phyloP scores from a whole-genome alignment of 2,797 vertebrate species.

The Picus viridis region DNA sequence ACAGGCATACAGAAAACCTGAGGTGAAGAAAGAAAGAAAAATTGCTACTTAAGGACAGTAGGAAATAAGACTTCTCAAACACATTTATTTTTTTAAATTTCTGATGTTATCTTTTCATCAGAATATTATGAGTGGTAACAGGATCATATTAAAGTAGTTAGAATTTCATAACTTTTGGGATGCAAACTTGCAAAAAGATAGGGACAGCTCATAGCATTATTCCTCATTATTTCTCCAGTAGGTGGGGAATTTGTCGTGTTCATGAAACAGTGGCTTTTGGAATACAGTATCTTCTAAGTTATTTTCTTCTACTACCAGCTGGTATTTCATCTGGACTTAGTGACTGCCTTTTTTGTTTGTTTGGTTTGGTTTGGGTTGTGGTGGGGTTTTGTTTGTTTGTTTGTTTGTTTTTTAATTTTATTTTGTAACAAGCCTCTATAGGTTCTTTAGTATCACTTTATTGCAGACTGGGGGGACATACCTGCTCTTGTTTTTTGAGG shows the following conservation, averaged over 20 bases:
- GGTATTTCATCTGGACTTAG: neutral
- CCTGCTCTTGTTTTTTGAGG: neutral
- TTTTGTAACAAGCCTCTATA: neutral
- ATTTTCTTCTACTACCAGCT: neutral
- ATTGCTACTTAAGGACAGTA: neutral
- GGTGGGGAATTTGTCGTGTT: neutral
- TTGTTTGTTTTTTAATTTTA: too few relatives aligned
- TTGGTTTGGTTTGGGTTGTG: too few relatives aligned
- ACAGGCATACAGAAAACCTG: neutral
- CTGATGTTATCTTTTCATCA: neutral
- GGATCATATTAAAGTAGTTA: neutral
- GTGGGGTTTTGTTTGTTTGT: too few relatives aligned
- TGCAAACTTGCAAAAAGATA: neutral
- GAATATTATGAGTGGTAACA: neutral
- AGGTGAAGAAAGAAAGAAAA: neutral
- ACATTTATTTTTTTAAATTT: neutral
- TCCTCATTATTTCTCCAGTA: neutral
- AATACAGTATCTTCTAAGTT: neutral
- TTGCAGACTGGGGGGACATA: neutral
- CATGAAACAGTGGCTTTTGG: neutral
- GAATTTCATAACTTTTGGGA: neutral
- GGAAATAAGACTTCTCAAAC: neutral
- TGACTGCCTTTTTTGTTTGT: neutral
- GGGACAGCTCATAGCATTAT: neutral
- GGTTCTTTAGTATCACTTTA: rapidly evolving